phyloP scores from a whole-genome alignment of 2,113 vertebrate species.

The Camelus bactrianus region DNA sequence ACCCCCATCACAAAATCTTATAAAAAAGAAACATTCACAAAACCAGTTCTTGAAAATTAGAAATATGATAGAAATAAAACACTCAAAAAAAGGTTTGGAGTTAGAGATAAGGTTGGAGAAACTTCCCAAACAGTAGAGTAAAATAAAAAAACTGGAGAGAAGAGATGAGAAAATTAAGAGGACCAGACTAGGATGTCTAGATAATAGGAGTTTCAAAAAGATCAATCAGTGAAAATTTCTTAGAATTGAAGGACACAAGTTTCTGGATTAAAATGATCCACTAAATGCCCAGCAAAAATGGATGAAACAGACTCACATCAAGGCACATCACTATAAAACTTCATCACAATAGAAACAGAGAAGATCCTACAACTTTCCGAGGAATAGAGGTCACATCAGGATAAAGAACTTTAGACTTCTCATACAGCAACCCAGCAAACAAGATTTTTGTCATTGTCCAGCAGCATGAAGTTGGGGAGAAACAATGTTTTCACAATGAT shows the following conservation, averaged over 20 bases:
- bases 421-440: background rate
- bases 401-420: background rate
- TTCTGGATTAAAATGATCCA: slow-evolving; percentile 21
- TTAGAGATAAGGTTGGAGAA: background rate
- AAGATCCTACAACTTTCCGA: background rate
- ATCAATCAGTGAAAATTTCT: background rate
- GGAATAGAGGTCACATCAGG: background rate
- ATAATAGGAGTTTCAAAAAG: background rate
- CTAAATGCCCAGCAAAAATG: background rate
- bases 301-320: background rate
- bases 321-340: background rate
- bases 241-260: slow-evolving; percentile 5
- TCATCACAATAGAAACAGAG: background rate
- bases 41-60: slow-evolving; percentile 19
- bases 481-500: background rate
- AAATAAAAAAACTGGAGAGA: background rate
- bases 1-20: background rate
- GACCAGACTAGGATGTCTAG: background rate
- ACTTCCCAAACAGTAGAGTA: background rate
- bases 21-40: slow-evolving; percentile 23
- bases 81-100: background rate
- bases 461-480: background rate
- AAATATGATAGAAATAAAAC: slow-evolving; percentile 26
- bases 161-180: background rate
- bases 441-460: background rate